Conservation (phyloP, 2,797 vertebrate species). For the Periparus ater region DNA sequence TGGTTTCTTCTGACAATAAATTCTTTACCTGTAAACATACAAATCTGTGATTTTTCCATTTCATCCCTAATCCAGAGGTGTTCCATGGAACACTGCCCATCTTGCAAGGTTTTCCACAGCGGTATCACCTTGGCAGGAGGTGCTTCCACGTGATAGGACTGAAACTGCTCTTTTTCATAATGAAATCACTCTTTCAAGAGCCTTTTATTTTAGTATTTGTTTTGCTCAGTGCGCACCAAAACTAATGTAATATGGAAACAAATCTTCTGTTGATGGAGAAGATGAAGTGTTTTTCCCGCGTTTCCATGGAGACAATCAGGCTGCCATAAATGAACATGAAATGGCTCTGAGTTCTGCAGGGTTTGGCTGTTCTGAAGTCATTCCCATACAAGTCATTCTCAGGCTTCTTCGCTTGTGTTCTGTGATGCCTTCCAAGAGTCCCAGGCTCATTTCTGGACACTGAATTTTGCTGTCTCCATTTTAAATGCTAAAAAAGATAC, state of each 20-base stretch:
- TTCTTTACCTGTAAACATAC: not conserved
- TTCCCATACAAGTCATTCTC: slow-evolving; percentile 8
- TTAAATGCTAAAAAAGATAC: not conserved
- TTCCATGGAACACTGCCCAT: not conserved
- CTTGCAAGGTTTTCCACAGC: not conserved
- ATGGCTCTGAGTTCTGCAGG: slow-evolving; percentile 12
- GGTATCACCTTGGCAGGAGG: not conserved
- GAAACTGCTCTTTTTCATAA: not conserved
- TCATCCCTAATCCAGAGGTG: not conserved
- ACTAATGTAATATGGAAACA: slow-evolving; percentile 60
- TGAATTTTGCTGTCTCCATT: not conserved
- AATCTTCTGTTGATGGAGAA: slow-evolving; percentile 31
- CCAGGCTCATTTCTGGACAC: not conserved
- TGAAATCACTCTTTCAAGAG: slow-evolving; percentile 16
- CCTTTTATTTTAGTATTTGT: slow-evolving; percentile 39
- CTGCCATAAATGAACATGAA: slow-evolving; percentile 34
- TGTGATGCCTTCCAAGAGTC: not conserved
- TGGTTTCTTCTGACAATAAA: not conserved
- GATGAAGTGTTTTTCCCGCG: not conserved
- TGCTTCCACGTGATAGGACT: not conserved
- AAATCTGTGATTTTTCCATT: not conserved
- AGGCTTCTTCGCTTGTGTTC: not conserved
- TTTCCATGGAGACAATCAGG: slow-evolving; percentile 73
- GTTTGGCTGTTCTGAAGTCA: slow-evolving; percentile 45
- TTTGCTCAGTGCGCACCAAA: slow-evolving; percentile 13